Evolutionary conservation across 2,888 invertebrate species (phyloP).

Genomic region (Parascotia fuliginaria): DNA sequence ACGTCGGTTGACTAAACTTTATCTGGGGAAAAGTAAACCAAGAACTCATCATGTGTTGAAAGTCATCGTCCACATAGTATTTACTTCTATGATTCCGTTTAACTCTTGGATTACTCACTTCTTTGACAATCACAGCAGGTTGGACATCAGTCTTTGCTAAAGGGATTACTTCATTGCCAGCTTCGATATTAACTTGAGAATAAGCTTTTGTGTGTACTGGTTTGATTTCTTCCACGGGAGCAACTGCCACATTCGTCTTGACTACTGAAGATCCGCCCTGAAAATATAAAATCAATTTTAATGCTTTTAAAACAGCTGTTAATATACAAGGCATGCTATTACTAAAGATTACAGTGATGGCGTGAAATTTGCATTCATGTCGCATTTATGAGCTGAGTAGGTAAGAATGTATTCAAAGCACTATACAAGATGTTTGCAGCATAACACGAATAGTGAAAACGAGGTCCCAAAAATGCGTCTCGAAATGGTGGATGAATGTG

Average conservation of each 20-base stretch:
- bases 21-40: conserved; percentile 52
- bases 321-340: conserved; percentile 3
- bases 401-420: conserved; percentile 10
- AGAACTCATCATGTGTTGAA: conserved; percentile 54
- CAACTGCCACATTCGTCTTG: conserved; percentile 46
- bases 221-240: conserved; percentile 43
- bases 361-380: not conserved
- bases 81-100: conserved; percentile 19
- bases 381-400: not conserved
- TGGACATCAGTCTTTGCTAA: conserved; percentile 47
- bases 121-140: conserved; percentile 61
- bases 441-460: conserved; percentile 35
- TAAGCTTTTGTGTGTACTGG: conserved; percentile 51
- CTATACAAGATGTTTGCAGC: conserved; percentile 24
- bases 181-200: conserved; percentile 57
- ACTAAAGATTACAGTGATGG: not conserved
- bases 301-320: not conserved
- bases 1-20: conserved; percentile 38
- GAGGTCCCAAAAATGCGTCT: conserved; percentile 31
- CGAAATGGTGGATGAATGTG: conserved; percentile 41
- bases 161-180: conserved; percentile 62
- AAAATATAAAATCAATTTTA: conserved; percentile 11
- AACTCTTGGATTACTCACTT: conserved; percentile 68
- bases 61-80: conserved; percentile 39
- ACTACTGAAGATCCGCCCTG: conserved; percentile 65